phyloP scores from a whole-genome alignment of 2,113 vertebrate genomes.

The Pelvicachromis taeniatus region DNA sequence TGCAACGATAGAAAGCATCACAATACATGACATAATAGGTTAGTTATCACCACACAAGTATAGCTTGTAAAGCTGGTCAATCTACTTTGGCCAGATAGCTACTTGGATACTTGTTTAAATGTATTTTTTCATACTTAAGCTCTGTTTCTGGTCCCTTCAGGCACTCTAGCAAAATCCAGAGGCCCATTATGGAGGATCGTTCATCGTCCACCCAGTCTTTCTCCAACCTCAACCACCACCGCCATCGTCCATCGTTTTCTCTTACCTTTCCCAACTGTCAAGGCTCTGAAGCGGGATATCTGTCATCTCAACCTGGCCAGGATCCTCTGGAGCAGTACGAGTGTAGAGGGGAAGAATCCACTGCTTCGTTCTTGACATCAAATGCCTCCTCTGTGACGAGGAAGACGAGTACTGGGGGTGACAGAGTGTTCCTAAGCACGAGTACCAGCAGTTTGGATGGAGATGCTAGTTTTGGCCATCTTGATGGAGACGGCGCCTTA shows the following conservation, averaged over 20 bases:
- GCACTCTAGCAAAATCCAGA: slow-evolving; percentile 8
- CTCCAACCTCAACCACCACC: slow-evolving; percentile 38
- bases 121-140: neutral
- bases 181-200: slow-evolving; percentile 47
- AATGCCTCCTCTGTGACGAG: neutral
- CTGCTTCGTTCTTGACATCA: neutral
- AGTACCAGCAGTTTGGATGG: slow-evolving; percentile 7
- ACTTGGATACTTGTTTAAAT: neutral
- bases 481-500: neutral
- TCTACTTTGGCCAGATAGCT: neutral
- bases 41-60: neutral
- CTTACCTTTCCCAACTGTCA: slow-evolving; percentile 14
- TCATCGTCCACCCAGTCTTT: slow-evolving; percentile 34
- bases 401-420: neutral
- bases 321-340: slow-evolving; percentile 27
- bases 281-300: slow-evolving; percentile 20
- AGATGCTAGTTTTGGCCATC: slow-evolving; percentile 10
- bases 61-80: neutral
- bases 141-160: neutral
- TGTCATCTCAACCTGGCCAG: slow-evolving; percentile 5
- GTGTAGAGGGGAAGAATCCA: neutral
- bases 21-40: neutral
- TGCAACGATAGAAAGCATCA: neutral
- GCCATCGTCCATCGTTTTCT: slow-evolving; percentile 18
- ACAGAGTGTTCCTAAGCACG: neutral